Conservation (phyloP, 2,888 invertebrate genomes). For the Scotopteryx bipunctaria region DNA sequence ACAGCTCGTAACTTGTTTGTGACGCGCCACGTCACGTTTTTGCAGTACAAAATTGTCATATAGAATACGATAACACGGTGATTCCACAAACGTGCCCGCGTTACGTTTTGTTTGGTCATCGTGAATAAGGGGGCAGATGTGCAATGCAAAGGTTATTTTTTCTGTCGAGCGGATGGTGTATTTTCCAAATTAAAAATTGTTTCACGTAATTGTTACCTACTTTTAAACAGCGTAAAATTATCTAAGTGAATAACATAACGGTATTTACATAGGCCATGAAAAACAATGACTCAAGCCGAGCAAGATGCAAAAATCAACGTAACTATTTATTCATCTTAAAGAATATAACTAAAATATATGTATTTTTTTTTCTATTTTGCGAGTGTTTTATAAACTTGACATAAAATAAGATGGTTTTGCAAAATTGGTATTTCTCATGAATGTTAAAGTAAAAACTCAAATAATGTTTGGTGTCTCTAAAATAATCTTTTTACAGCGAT, state of each 20-base stretch:
- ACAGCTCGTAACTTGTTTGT: too few relatives aligned
- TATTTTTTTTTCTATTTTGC: too few relatives aligned
- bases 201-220: neutral
- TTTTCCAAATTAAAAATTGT: too few relatives aligned
- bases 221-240: conserved; percentile 7
- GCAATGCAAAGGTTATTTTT: too few relatives aligned
- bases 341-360: neutral
- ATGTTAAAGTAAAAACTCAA: neutral
- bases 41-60: too few relatives aligned
- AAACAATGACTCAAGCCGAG: neutral
- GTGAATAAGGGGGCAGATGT: too few relatives aligned
- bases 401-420: conserved; percentile 2
- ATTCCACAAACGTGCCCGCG: too few relatives aligned
- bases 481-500: neutral
- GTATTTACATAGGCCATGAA: conserved; percentile 2
- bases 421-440: conserved; percentile 12
- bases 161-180: too few relatives aligned
- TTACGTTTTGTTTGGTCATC: too few relatives aligned
- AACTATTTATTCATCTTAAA: neutral
- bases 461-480: neutral
- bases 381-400: conserved; percentile 1
- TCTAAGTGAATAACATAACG: conserved; percentile 4
- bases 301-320: neutral
- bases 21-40: too few relatives aligned
- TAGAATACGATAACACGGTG: too few relatives aligned